These are phyloP conservation scores for Gymnorhina tibicen DNA, from an alignment of 2,113 vertebrate species.

Conservation along the genomic window DNA sequence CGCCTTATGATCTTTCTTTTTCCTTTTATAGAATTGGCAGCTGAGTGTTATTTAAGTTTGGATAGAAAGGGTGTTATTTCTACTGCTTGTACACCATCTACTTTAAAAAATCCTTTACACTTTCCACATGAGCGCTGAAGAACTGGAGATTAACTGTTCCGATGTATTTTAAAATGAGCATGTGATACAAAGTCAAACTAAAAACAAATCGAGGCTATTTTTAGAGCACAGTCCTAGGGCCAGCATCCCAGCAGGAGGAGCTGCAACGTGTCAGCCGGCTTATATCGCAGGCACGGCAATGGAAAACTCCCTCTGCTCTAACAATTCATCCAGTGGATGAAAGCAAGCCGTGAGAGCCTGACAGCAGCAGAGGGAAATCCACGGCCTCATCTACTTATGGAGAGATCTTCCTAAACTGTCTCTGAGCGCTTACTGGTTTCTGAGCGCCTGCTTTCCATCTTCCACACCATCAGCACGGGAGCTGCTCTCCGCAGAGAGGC, in stretches of 20 bases:
- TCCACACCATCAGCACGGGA: background rate
- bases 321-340: background rate
- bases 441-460: background rate
- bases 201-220: constrained; percentile 29
- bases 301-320: constrained; percentile 28
- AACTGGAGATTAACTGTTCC: constrained; percentile 24
- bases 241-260: constrained; percentile 36
- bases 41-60: background rate
- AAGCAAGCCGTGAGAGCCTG: background rate
- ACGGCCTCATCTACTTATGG: background rate
- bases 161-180: constrained; percentile 30
- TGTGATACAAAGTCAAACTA: constrained; percentile 25
- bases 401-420: background rate
- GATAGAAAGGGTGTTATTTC: background rate
- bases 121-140: background rate
- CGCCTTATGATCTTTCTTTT: background rate
- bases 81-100: background rate
- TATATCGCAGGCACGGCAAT: background rate
- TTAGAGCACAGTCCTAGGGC: constrained; percentile 6
- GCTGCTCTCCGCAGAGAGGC: background rate
- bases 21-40: background rate
- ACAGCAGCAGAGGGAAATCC: constrained; percentile 35
- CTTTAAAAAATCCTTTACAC: background rate
- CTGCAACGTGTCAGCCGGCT: constrained; percentile 24
- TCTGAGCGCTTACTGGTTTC: background rate